These are phyloP conservation scores for Microplitis demolitor DNA, from an alignment of 1,140 invertebrate genomes.

Conservation along the genomic window DNA sequence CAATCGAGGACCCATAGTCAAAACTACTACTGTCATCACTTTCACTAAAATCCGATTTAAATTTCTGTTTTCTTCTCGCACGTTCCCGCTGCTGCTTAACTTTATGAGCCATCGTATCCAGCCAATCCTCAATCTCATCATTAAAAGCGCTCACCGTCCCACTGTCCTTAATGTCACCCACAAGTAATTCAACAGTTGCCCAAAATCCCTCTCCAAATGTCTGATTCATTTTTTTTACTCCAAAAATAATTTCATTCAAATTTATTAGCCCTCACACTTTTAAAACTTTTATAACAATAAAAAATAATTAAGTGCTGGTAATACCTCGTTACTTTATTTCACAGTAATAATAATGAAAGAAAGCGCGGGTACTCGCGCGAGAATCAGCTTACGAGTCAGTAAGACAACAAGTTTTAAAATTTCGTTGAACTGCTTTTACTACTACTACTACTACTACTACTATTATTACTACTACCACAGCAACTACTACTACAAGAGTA, in stretches of 20 bases:
- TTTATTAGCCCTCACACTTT: no score
- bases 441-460: not conserved
- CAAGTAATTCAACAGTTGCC: constrained; percentile 41
- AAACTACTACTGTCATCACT: not conserved
- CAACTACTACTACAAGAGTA: not conserved
- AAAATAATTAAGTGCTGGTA: no score
- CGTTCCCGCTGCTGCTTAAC: constrained; percentile 25
- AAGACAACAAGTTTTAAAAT: no score
- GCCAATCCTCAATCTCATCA: constrained; percentile 44
- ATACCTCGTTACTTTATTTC: no score
- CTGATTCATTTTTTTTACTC: constrained; percentile 10
- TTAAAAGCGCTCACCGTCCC: constrained; percentile 26
- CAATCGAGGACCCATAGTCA: constrained; percentile 32
- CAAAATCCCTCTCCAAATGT: constrained; percentile 36
- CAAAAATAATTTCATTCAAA: no score
- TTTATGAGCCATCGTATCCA: constrained; percentile 38
- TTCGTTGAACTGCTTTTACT: no score
- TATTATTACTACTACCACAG: not conserved
- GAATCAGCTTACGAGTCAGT: not conserved
- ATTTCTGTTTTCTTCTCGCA: constrained; percentile 24
- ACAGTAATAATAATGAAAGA: no score
- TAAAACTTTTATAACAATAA: no score
- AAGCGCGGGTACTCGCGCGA: not conserved
- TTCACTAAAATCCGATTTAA: constrained; percentile 21
- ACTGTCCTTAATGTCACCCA: constrained; percentile 28